A percentile compares a stretch with the other conserved stretches of the same genome.
Conservation (phyloP, 2,797 vertebrate genomes). For the Podarcis siculus region DNA sequence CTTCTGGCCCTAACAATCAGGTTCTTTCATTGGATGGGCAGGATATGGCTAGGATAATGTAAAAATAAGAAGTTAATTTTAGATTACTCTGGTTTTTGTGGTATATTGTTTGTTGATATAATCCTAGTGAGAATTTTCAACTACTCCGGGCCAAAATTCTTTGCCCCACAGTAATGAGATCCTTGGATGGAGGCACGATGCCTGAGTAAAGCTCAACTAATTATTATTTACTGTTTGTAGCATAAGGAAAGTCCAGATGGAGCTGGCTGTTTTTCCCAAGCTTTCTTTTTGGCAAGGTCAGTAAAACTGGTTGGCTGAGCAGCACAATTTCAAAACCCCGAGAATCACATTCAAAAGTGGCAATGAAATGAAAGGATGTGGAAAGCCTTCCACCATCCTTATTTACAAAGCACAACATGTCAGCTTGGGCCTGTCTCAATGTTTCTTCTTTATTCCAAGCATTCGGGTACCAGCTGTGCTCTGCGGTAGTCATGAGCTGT, state of each 20-base stretch:
- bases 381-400: background rate
- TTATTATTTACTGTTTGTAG: background rate
- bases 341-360: slow-evolving; percentile 4
- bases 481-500: background rate
- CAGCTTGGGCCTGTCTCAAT: background rate
- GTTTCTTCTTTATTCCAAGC: background rate
- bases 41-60: background rate
- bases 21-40: background rate
- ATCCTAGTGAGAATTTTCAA: background rate
- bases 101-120: background rate
- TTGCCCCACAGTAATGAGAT: background rate
- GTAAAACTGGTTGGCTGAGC: background rate
- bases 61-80: background rate
- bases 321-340: background rate
- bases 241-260: slow-evolving; percentile 14
- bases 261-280: background rate
- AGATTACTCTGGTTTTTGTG: background rate
- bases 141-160: background rate
- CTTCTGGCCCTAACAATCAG: background rate
- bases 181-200: background rate
- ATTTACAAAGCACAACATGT: background rate
- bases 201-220: background rate
- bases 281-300: slow-evolving; percentile 16
- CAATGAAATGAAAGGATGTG: background rate
- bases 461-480: background rate